Base-by-base conservation (phyloP, 2,888 invertebrate genomes). In the Cybosia mesomella region DNA sequence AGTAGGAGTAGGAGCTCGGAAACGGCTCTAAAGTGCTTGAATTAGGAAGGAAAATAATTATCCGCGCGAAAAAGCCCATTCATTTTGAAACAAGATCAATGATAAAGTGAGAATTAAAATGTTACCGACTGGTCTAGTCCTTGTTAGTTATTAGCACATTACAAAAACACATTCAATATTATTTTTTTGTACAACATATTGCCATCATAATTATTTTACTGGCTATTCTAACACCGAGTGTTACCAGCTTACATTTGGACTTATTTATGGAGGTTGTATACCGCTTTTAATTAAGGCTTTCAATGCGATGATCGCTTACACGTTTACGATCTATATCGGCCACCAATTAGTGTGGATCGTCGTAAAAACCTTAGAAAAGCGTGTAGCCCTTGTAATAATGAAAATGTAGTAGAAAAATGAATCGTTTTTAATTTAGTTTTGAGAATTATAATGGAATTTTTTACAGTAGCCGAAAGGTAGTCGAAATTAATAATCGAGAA, bases 211-310 rank as follows among this genome's bases (percentile, higher is more conserved):
- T 70, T 64, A 69, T 70, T 72, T 67, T 67, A 77, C 77, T 70
- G 75, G 72, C 85, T 72, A 77, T 84, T 84, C 84, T 83, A 82
- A 82, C 74, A 63, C 68, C 70, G 69, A 70, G 71, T 54, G 66
- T 64, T 55, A 70, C 62, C 87, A 68, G 79, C 39, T 86, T 43
- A 63, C 83, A 87, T 88, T 91, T 87, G 87, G 91, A 93, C 90
- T 91, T 87, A 80, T 94, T 94, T 94, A 94, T 89, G 86, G 79
- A 24, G 85, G 80, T 85, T 87, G 87, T 94, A 94, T 93, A 94
- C 86, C 87, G 87, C 88, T 94, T 94, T 94, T 94, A 95, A 94
- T 94, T 93, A 93, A 93, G 90, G 89, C 89, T 84, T 86, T 86
- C 90, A 92, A 91, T 88, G 87, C 86, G 87, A 91, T 89, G 89